phyloP scores from a whole-genome alignment of 2,797 vertebrate genomes.

The Garrulus glandarius region DNA sequence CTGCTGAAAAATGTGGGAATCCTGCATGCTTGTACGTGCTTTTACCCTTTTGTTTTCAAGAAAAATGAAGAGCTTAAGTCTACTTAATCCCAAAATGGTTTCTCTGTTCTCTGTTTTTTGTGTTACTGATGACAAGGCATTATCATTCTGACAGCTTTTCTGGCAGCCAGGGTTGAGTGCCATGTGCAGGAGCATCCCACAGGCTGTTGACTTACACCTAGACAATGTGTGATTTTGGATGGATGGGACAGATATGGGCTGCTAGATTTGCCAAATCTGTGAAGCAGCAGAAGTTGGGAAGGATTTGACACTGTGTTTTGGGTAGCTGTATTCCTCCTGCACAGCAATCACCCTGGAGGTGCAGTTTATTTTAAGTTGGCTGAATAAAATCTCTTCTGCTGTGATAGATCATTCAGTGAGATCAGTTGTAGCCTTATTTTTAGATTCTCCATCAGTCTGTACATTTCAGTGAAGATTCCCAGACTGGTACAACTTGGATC shows the following conservation, averaged over 20 bases:
- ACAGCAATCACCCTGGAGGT: not conserved
- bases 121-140: not conserved
- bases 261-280: not conserved
- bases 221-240: not conserved
- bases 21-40: not conserved
- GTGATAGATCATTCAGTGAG: not conserved
- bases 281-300: not conserved
- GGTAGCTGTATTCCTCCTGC: not conserved
- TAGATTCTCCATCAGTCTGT: not conserved
- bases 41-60: not conserved
- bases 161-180: not conserved
- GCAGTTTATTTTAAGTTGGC: not conserved
- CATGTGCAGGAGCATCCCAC: not conserved
- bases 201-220: not conserved
- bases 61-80: not conserved
- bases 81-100: not conserved
- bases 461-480: not conserved
- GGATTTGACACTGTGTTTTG: not conserved
- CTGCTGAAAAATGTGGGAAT: not conserved
- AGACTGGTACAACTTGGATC: fast-evolving
- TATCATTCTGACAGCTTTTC: not conserved
- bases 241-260: not conserved
- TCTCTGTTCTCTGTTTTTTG: not conserved
- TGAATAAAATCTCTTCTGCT: not conserved
- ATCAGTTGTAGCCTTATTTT: not conserved